Base-by-base conservation (phyloP, 2,113 vertebrate species). In the Vidua chalybeata region DNA sequence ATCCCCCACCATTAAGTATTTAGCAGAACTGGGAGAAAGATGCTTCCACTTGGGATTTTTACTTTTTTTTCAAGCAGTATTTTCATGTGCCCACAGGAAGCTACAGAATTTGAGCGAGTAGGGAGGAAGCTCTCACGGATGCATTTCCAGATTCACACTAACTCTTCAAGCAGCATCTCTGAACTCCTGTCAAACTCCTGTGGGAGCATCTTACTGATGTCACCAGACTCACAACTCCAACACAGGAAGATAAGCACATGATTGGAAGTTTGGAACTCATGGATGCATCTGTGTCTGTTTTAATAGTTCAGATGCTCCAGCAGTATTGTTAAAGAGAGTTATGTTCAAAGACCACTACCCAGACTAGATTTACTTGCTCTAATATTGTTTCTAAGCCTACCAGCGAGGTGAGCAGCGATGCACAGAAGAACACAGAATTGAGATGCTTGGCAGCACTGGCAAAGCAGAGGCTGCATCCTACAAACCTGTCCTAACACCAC, bases 21-120 rank as follows among this genome's bases (percentile, higher is more conserved):
- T 12, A 37, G 41, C n/a, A 90, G 51, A 88, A 88, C 5, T 3
- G 2, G 3, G 3, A 85, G 46, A 43, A 80, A 80, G 46, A 85
- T 39, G 30, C 79, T 85, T 93, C 90, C 75, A 80, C 28, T 35
- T 83, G 37, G 55, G n/a, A 92, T 54, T 85, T 85, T 43, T 28
- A 3, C 9, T 7, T 74, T 80, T 76, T 76, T 64, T 61, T 48
- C 79, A 62, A 78, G 80, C 27, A 66, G 39, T 71, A 6, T 35
- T 89, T 74, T 3, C 6, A 93, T 43, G 35, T 45, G 41, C 45
- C 54, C 51, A 69, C n/a, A 87, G 71, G 82, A 87, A 96, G 71
- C 18, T 5, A 56, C 27, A 76, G 86, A 74, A 71, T 74, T 2
- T 14, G 83, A 77, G 80, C 59, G 83, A 48, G 72, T 4, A 84